These are phyloP conservation scores for Anniella stebbinsi DNA, from an alignment of 2,797 vertebrate genomes.

Conservation along the genomic window DNA sequence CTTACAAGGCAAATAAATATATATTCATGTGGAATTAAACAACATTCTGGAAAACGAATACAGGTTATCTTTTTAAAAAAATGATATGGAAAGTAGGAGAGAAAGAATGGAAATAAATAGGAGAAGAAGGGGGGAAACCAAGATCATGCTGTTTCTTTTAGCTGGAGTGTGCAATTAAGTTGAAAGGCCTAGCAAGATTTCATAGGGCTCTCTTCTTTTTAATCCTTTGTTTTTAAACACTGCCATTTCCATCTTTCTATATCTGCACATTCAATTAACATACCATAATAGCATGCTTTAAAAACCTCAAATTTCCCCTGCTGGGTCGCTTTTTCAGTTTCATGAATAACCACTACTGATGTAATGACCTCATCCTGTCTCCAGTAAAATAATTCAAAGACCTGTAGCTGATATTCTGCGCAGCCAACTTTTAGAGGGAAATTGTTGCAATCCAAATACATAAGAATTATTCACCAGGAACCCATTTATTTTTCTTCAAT, in stretches of 20 bases:
- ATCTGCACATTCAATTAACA: conserved; percentile 19
- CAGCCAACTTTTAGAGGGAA: not conserved
- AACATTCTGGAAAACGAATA: conserved; percentile 13
- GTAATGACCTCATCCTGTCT: conserved; percentile 23
- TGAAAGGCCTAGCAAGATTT: conserved; percentile 25
- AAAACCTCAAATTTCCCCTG: conserved; percentile 26
- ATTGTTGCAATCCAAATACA: not conserved
- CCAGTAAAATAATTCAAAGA: conserved; percentile 1
- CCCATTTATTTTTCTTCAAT: conserved; percentile 47
- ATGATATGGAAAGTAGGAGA: not conserved
- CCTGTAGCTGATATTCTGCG: conserved; percentile 1
- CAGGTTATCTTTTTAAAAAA: not conserved
- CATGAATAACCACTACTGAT: conserved; percentile 17
- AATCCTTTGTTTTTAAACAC: conserved; percentile 36
- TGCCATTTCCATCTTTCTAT: conserved; percentile 5
- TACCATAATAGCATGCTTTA: conserved; percentile 6
- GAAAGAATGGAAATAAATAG: not conserved
- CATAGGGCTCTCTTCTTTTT: conserved; percentile 1
- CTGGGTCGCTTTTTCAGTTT: not conserved
- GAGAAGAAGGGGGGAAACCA: not conserved
- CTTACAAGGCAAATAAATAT: not conserved
- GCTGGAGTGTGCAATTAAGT: not conserved
- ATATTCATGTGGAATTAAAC: not conserved
- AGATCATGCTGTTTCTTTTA: not conserved
- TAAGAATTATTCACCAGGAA: conserved; percentile 40